These are phyloP conservation scores for Micrasema longulum DNA, from an alignment of 1,140 invertebrate genomes.

Conservation along the genomic window DNA sequence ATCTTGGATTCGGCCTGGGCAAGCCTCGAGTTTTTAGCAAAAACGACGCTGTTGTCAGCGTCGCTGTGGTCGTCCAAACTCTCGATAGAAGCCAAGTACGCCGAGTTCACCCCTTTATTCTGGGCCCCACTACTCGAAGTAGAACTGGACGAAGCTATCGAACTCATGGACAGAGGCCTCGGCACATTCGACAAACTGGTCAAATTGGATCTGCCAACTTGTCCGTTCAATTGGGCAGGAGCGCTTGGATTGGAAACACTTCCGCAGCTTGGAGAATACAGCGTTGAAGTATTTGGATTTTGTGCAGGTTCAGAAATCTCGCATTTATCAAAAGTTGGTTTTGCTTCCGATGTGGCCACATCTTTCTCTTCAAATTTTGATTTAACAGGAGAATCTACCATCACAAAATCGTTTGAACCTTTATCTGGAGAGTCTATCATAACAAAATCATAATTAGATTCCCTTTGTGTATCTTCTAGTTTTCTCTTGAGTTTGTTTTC, in stretches of 20 bases:
- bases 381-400: conserved; percentile 56
- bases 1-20: conserved; percentile 27
- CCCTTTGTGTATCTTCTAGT: conserved; percentile 27
- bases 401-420: conserved; percentile 10
- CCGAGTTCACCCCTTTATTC: conserved; percentile 68
- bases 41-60: conserved; percentile 62
- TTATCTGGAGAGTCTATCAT: conserved; percentile 56
- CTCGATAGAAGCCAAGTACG: conserved; percentile 85
- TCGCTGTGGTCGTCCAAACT: conserved; percentile 78
- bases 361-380: conserved; percentile 27
- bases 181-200: conserved; percentile 61
- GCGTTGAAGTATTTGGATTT: conserved; percentile 13
- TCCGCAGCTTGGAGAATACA: conserved; percentile 42
- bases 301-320: background rate
- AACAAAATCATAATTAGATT: conserved; percentile 13
- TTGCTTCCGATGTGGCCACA: too few relatives aligned
- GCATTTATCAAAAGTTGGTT: background rate
- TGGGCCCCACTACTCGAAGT: conserved; percentile 74
- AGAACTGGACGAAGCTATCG: conserved; percentile 83
- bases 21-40: conserved; percentile 41
- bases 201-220: conserved; percentile 58
- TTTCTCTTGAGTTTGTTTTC: conserved; percentile 12
- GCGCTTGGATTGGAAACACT: conserved; percentile 63
- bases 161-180: conserved; percentile 84
- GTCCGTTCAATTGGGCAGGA: conserved; percentile 49